phyloP scores from a whole-genome alignment of 2,113 vertebrate genomes.

The Coryphaenoides rupestris region DNA sequence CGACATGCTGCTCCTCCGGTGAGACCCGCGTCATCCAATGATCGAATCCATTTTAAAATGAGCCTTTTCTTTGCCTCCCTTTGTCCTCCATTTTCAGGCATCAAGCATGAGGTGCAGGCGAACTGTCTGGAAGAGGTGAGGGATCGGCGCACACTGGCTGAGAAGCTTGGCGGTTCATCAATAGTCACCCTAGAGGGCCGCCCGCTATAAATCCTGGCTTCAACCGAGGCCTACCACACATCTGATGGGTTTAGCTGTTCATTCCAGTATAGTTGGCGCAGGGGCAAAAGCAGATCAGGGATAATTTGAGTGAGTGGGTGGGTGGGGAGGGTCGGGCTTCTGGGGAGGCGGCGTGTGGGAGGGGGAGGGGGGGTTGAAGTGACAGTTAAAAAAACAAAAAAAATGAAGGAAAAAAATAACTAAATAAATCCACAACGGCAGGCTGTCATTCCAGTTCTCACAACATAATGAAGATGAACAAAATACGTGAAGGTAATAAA shows the following conservation, averaged over 20 bases:
- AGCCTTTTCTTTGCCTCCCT: not conserved
- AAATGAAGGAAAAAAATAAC: no score
- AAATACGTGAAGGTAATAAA: conserved; percentile 48
- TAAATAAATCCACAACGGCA: conserved; percentile 43
- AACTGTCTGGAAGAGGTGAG: conserved; percentile 84
- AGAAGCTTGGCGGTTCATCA: conserved; percentile 80
- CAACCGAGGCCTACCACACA: conserved; percentile 66
- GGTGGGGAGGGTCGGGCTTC: conserved; percentile 35
- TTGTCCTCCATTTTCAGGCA: no score
- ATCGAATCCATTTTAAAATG: not conserved
- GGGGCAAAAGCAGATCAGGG: conserved; percentile 53
- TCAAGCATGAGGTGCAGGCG: conserved; percentile 90
- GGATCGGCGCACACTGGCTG: conserved; percentile 80
- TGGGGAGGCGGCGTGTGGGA: conserved; percentile 60
- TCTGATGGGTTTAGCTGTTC: conserved; percentile 72
- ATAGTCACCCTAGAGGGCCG: conserved; percentile 82
- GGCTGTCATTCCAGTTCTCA: conserved; percentile 71
- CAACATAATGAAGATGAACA: conserved; percentile 61
- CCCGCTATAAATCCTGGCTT: conserved; percentile 75
- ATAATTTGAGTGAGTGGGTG: no score
- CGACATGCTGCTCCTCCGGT: no score
- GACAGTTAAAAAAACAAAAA: conserved; percentile 56
- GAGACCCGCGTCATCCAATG: not conserved
- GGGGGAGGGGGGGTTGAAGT: conserved; percentile 46
- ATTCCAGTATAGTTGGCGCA: conserved; percentile 67